phyloP scores from a whole-genome alignment of 2,113 vertebrate species.

The Raphicerus campestris region DNA sequence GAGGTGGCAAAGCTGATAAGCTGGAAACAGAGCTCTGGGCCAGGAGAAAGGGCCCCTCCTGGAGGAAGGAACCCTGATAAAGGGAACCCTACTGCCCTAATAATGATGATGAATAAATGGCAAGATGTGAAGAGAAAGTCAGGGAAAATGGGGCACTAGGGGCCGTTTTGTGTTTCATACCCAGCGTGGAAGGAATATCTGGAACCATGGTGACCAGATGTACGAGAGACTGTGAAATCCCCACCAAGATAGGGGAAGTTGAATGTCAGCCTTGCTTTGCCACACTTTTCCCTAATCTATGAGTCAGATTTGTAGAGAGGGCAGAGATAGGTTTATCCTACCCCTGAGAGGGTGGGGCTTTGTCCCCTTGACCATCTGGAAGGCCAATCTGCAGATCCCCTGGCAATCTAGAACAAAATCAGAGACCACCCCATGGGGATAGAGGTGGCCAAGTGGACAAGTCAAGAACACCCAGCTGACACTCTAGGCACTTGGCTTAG shows the following conservation, averaged over 20 bases:
- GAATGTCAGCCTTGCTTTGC: neutral
- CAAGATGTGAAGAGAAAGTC: neutral
- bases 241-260: neutral
- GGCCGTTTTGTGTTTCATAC: neutral
- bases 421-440: neutral
- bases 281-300: rapidly evolving
- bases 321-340: neutral
- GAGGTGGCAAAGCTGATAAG: neutral
- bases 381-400: neutral
- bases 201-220: neutral
- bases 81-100: neutral
- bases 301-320: neutral
- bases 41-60: neutral
- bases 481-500: neutral
- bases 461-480: neutral
- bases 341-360: too few species aligned
- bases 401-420: neutral
- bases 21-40: neutral
- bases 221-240: neutral
- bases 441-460: neutral
- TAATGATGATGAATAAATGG: neutral
- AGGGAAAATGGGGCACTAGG: neutral
- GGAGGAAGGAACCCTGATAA: neutral
- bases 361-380: neutral
- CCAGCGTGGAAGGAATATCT: neutral